Percentiles rank a stretch among this genome's conserved stretches.
Evolutionary conservation across 2,888 invertebrate genomes (phyloP).

Genomic region (Drosophila birchii): DNA sequence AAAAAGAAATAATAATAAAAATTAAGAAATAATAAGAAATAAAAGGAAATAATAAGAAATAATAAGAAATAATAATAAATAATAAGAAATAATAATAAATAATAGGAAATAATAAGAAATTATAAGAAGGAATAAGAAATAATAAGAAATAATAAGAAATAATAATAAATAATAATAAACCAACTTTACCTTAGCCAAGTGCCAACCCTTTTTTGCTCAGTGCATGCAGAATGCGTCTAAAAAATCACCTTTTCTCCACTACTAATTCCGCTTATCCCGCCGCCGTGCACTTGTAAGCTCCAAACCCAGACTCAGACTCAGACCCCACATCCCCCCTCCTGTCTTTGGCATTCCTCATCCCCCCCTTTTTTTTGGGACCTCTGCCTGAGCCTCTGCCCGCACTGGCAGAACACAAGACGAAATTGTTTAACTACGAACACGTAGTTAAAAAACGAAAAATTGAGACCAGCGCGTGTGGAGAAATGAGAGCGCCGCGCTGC

Average conservation of each 20-base stretch:
- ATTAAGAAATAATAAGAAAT: too few species aligned
- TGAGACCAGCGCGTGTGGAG: slow-evolving; percentile 8
- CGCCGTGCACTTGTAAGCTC: slow-evolving; percentile 48
- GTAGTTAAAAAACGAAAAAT: slow-evolving; percentile 65
- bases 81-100: too few species aligned
- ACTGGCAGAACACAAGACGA: slow-evolving; percentile 75
- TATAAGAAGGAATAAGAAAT: too few species aligned
- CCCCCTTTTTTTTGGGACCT: background rate
- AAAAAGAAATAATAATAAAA: too few species aligned
- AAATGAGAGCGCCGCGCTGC: slow-evolving; percentile 17
- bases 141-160: too few species aligned
- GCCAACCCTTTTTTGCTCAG: background rate
- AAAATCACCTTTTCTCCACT: slow-evolving; percentile 64
- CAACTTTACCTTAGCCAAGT: too few species aligned
- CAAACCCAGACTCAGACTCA: background rate
- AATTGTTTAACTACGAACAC: slow-evolving; percentile 78
- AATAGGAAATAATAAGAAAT: too few species aligned
- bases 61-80: too few species aligned
- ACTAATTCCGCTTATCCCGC: slow-evolving; percentile 68
- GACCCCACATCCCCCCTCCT: background rate
- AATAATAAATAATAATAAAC: too few species aligned
- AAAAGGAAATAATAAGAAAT: too few species aligned
- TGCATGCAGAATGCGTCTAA: slow-evolving; percentile 51
- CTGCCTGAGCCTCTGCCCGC: slow-evolving; percentile 16
- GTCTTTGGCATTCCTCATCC: too few species aligned